Percentiles rank a stretch among this genome's conserved stretches.
These are phyloP conservation scores for Coenobita brevimanus DNA, from an alignment of 1,140 invertebrate species.

Conservation along the genomic window DNA sequence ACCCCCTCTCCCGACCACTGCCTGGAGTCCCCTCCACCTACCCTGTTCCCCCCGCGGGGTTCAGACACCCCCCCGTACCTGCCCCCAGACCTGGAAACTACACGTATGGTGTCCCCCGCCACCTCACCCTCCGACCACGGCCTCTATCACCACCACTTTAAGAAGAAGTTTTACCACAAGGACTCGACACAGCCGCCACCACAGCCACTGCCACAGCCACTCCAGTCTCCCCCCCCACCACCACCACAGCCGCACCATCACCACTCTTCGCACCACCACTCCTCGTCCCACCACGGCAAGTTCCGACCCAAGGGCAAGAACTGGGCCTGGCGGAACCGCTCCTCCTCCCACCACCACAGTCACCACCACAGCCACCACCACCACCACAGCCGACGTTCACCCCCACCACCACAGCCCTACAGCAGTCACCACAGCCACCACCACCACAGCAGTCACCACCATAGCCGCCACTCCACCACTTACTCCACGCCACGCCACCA, in stretches of 20 bases:
- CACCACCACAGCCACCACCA: conserved; percentile 47
- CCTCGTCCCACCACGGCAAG: conserved; percentile 73
- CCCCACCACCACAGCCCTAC: neutral
- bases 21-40: conserved; percentile 32
- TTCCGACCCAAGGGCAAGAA: conserved; percentile 84
- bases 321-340: conserved; percentile 79
- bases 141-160: conserved; percentile 79
- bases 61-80: conserved; percentile 61
- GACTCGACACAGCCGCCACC: conserved; percentile 78
- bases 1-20: conserved; percentile 65
- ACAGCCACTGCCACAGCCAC: conserved; percentile 61
- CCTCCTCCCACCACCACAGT: conserved; percentile 36
- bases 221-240: conserved; percentile 50
- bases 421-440: neutral
- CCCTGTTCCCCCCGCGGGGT: conserved; percentile 35
- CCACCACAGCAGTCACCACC: neutral
- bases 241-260: conserved; percentile 33
- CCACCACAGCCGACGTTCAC: conserved; percentile 33
- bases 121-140: conserved; percentile 34
- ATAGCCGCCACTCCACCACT: neutral
- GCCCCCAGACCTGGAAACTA: conserved; percentile 61
- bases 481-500: neutral
- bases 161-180: conserved; percentile 85
- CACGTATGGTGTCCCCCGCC: conserved; percentile 73
- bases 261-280: neutral